Conservation (phyloP, 2,888 invertebrate genomes). For the Baccha elongata region DNA sequence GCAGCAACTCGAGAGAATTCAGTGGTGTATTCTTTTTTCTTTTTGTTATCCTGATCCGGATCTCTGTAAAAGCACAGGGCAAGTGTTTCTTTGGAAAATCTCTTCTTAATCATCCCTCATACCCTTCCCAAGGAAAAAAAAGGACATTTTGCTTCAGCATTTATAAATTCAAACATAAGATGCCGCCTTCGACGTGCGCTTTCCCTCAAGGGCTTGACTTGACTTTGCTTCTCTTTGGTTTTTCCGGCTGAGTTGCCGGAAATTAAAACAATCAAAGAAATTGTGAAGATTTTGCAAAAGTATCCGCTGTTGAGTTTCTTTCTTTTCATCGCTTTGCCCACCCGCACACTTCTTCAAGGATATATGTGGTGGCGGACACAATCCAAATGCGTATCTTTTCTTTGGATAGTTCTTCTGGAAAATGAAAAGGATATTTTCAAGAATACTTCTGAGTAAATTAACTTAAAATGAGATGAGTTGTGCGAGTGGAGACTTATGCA, state of each 20-base stretch:
- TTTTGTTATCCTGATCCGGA: constrained; percentile 39
- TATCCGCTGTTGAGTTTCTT: constrained; percentile 59
- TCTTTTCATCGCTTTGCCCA: background rate
- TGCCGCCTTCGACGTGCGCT: constrained; percentile 12
- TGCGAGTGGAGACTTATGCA: constrained; percentile 46
- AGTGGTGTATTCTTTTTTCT: constrained; percentile 53
- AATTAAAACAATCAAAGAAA: constrained; percentile 74
- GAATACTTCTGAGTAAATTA: constrained; percentile 69
- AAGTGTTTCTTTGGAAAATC: constrained; percentile 68
- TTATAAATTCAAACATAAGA: constrained; percentile 3
- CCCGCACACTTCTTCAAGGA: background rate
- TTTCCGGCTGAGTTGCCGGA: constrained; percentile 68
- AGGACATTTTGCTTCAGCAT: constrained; percentile 31
- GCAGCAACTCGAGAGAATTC: constrained; percentile 14
- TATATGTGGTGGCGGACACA: constrained; percentile 27
- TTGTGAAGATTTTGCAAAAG: constrained; percentile 66
- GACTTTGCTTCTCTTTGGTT: constrained; percentile 66
- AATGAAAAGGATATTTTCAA: constrained; percentile 71
- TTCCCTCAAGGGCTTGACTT: constrained; percentile 26
- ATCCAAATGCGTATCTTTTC: constrained; percentile 31
- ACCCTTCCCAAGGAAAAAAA: background rate
- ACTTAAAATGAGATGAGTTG: constrained; percentile 58
- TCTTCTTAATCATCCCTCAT: constrained; percentile 45
- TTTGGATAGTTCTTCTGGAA: constrained; percentile 42
- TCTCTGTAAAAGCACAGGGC: constrained; percentile 52